A percentile compares a stretch with the other conserved stretches of the same genome.
phyloP scores from a whole-genome alignment of 2,888 invertebrate genomes.

The Aphidius colemani region DNA sequence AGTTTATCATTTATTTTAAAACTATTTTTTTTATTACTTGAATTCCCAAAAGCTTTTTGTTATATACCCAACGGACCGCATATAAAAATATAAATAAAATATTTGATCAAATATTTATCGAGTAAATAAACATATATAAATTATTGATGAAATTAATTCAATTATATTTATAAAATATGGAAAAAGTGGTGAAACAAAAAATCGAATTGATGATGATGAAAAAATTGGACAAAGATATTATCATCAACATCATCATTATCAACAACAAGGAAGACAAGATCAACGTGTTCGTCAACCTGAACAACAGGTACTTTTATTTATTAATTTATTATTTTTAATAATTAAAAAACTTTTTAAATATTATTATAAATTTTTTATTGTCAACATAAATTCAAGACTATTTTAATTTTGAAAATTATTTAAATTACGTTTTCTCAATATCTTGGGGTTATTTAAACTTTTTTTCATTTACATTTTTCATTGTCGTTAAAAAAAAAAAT shows the following conservation, averaged over 20 bases:
- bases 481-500: neutral
- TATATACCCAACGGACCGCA: too few species aligned
- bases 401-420: too few species aligned
- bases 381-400: neutral
- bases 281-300: slow-evolving; percentile 44
- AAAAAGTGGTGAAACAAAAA: slow-evolving; percentile 4
- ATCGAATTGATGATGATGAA: slow-evolving; percentile 49
- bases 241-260: slow-evolving; percentile 53
- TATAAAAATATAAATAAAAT: too few species aligned
- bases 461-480: too few species aligned
- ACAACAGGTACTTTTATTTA: slow-evolving; percentile 44
- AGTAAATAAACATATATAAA: neutral
- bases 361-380: neutral
- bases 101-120: neutral
- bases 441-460: too few species aligned
- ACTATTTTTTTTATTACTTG: too few species aligned
- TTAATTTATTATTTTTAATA: neutral
- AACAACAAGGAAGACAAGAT: slow-evolving; percentile 42
- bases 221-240: slow-evolving; percentile 57
- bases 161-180: neutral
- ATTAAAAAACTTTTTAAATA: neutral
- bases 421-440: too few species aligned
- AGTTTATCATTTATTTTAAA: too few species aligned
- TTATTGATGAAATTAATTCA: neutral
- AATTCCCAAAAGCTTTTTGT: too few species aligned